phyloP scores from a whole-genome alignment of 2,113 vertebrate species.

The Puffinus mauretanicus region DNA sequence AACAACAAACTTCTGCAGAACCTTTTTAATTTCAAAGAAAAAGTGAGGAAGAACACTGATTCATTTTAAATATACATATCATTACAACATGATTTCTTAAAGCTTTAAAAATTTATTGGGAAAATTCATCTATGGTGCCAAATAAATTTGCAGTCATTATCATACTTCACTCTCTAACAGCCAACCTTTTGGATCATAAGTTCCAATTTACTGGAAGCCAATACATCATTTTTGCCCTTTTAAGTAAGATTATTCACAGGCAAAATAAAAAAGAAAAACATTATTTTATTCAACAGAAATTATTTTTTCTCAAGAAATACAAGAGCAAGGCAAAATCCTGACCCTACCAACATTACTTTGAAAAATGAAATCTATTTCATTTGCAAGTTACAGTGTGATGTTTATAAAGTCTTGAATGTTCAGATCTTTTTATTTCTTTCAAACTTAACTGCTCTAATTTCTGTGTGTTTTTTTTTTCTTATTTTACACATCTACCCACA shows the following conservation, averaged over 20 bases:
- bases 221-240: neutral
- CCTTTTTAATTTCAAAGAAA: neutral
- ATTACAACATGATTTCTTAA: neutral
- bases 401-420: neutral
- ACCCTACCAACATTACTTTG: neutral
- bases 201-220: neutral
- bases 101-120: neutral
- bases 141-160: slow-evolving; percentile 1
- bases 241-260: neutral
- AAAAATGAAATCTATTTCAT: neutral
- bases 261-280: neutral
- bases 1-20: slow-evolving; percentile 1
- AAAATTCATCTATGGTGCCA: neutral
- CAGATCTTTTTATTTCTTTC: neutral
- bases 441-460: neutral
- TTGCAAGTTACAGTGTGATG: neutral
- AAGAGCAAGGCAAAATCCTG: neutral
- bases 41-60: neutral
- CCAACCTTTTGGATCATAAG: neutral
- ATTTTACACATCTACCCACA: neutral
- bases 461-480: neutral
- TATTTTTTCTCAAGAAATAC: neutral
- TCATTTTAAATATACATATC: neutral
- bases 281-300: neutral
- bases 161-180: neutral